phyloP scores from a whole-genome alignment of 1,140 invertebrate genomes.

The Dendrolimus kikuchii region DNA sequence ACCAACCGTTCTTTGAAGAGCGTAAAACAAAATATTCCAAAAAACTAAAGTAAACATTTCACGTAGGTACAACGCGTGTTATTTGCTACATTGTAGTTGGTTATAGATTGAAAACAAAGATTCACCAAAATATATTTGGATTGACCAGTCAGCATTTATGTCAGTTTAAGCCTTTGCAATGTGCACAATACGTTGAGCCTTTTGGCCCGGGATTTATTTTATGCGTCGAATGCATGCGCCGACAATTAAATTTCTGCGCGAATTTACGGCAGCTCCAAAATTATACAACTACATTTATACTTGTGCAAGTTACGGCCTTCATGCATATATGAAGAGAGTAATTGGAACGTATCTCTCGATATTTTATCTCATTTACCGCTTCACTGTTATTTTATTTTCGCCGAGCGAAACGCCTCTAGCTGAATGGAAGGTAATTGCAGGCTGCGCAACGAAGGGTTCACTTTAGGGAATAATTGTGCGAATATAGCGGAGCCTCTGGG shows the following conservation, averaged over 20 bases:
- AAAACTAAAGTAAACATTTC: conserved; percentile 14
- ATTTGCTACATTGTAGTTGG: conserved; percentile 22
- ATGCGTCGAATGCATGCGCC: conserved; percentile 12
- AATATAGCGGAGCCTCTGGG: conserved; percentile 52
- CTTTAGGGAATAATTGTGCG: conserved; percentile 66
- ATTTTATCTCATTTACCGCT: conserved; percentile 62
- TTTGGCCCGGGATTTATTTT: conserved; percentile 23
- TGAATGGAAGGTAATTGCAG: conserved; percentile 66
- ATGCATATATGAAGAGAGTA: conserved; percentile 27
- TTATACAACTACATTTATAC: conserved; percentile 17
- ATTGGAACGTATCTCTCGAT: conserved; percentile 51
- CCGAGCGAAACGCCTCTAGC: conserved; percentile 41
- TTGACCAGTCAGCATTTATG: conserved; percentile 9
- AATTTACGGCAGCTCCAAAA: conserved; percentile 19
- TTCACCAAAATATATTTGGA: conserved; percentile 13
- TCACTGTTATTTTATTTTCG: conserved; percentile 61
- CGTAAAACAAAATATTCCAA: conserved; percentile 8
- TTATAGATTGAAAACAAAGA: conserved; percentile 12
- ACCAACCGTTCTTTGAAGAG: conserved; percentile 20
- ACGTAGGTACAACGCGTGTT: conserved; percentile 12
- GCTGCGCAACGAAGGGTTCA: conserved; percentile 54
- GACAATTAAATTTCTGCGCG: conserved; percentile 21
- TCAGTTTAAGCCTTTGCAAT: conserved; percentile 13
- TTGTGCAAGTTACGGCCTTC: conserved; percentile 13
- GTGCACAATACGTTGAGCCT: conserved; percentile 12